phyloP scores from a whole-genome alignment of 2,888 invertebrate species.

The Metopia argyrocephala region DNA sequence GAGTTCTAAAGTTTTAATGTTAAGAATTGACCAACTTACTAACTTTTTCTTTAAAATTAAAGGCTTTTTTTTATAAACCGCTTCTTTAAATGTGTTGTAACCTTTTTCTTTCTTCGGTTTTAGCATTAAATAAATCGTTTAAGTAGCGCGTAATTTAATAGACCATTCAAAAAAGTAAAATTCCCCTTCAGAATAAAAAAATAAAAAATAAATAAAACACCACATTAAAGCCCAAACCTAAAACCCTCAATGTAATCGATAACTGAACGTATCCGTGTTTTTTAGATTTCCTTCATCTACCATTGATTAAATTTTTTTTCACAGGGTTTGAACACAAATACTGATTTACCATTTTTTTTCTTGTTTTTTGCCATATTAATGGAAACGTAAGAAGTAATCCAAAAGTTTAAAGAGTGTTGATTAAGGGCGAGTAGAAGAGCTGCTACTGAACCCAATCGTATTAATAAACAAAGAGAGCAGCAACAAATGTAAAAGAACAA shows the following conservation, averaged over 20 bases:
- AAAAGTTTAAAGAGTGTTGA: neutral
- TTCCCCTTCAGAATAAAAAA: too few relatives aligned
- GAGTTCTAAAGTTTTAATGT: too few relatives aligned
- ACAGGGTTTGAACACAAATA: neutral
- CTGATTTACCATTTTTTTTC: neutral
- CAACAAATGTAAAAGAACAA: neutral
- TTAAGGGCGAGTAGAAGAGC: neutral
- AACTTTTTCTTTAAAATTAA: too few relatives aligned
- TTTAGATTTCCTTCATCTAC: constrained; percentile 1
- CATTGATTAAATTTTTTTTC: neutral
- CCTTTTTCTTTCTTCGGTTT: too few relatives aligned
- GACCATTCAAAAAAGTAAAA: neutral
- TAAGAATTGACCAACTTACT: too few relatives aligned
- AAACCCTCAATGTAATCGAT: constrained; percentile 29
- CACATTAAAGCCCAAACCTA: too few relatives aligned
- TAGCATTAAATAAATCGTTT: too few relatives aligned
- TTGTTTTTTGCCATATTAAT: neutral
- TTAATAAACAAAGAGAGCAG: neutral
- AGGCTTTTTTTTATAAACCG: too few relatives aligned
- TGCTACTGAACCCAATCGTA: constrained; percentile 5
- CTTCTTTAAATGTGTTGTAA: too few relatives aligned
- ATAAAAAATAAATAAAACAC: too few relatives aligned
- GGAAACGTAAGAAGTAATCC: neutral
- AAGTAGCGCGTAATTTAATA: constrained; percentile 25
- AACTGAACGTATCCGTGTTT: constrained; percentile 22